phyloP scores from a whole-genome alignment of 2,888 invertebrate genomes.

The Epistrophe grossulariae region DNA sequence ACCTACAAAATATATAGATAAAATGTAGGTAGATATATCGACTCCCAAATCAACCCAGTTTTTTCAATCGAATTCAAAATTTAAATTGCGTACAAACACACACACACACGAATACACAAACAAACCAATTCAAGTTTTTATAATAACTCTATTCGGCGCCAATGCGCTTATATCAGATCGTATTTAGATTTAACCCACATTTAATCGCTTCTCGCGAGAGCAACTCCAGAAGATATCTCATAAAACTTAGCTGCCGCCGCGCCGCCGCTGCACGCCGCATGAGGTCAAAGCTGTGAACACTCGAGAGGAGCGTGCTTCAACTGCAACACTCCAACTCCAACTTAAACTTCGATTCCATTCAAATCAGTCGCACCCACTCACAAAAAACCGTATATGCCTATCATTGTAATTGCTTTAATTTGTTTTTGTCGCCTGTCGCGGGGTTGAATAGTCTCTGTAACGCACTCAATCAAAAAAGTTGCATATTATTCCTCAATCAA shows the following conservation, averaged over 20 bases:
- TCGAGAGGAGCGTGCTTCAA: slow-evolving; percentile 3
- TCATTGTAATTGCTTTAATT: slow-evolving; percentile 73
- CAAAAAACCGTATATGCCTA: slow-evolving; percentile 41
- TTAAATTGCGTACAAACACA: slow-evolving; percentile 46
- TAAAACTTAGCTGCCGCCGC: slow-evolving; percentile 19
- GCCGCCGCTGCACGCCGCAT: slow-evolving; percentile 49
- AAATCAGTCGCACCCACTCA: slow-evolving; percentile 64
- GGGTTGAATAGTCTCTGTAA: slow-evolving; percentile 36
- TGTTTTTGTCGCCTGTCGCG: slow-evolving; percentile 75
- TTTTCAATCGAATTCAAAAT: slow-evolving; percentile 42
- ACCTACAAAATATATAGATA: background rate
- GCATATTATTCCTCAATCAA: slow-evolving; percentile 73
- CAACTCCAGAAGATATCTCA: slow-evolving; percentile 47
- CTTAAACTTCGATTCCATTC: slow-evolving; percentile 25
- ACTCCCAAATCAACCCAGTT: slow-evolving; percentile 57
- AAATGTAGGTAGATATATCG: slow-evolving; percentile 6
- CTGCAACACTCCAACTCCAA: background rate
- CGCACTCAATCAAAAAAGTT: slow-evolving; percentile 69
- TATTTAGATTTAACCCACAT: slow-evolving; percentile 73
- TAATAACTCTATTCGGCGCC: slow-evolving; percentile 71
- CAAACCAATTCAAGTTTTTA: slow-evolving; percentile 1
- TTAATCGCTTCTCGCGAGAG: slow-evolving; percentile 59
- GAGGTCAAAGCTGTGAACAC: slow-evolving; percentile 58
- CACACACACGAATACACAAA: background rate
- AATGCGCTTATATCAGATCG: slow-evolving; percentile 70